Conservation (phyloP, 2,888 invertebrate genomes). For the Erebia ligea region DNA sequence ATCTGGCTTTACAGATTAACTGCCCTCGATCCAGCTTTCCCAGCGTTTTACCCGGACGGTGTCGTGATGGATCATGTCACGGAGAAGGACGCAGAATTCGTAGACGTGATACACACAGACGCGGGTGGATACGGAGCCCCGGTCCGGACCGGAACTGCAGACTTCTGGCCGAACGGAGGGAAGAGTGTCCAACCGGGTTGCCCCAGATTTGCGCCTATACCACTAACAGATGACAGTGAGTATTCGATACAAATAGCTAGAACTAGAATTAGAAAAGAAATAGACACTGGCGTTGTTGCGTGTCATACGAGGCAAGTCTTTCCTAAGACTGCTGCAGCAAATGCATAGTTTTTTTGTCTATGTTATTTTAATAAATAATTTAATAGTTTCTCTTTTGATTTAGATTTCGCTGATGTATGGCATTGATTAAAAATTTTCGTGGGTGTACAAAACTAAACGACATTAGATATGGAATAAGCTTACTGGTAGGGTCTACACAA, state of each 20-base stretch:
- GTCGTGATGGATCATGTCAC: conserved; percentile 77
- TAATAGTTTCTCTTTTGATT: too few species aligned
- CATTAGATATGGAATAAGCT: too few species aligned
- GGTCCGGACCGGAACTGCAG: conserved; percentile 81
- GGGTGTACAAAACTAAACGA: too few species aligned
- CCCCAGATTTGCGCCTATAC: conserved; percentile 76
- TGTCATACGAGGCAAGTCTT: too few species aligned
- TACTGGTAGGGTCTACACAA: too few species aligned
- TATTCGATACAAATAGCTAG: neutral
- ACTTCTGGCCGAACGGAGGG: conserved; percentile 86
- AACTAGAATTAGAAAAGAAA: too few species aligned
- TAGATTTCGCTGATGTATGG: too few species aligned
- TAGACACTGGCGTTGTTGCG: too few species aligned
- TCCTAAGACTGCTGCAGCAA: too few species aligned
- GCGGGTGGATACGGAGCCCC: conserved; percentile 85
- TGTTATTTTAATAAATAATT: too few species aligned
- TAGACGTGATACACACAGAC: conserved; percentile 88
- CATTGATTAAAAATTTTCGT: too few species aligned
- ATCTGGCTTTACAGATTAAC: conserved; percentile 68
- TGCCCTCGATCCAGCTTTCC: conserved; percentile 85
- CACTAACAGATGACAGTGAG: conserved; percentile 69
- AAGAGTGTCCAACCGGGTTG: conserved; percentile 84
- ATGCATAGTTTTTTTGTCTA: too few species aligned
- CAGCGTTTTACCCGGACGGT: conserved; percentile 81
- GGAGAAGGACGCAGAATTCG: conserved; percentile 82